Percentiles rank a stretch among this genome's conserved stretches.
These are phyloP conservation scores for Bombus affinis DNA, from an alignment of 1,140 invertebrate genomes.

Conservation along the genomic window DNA sequence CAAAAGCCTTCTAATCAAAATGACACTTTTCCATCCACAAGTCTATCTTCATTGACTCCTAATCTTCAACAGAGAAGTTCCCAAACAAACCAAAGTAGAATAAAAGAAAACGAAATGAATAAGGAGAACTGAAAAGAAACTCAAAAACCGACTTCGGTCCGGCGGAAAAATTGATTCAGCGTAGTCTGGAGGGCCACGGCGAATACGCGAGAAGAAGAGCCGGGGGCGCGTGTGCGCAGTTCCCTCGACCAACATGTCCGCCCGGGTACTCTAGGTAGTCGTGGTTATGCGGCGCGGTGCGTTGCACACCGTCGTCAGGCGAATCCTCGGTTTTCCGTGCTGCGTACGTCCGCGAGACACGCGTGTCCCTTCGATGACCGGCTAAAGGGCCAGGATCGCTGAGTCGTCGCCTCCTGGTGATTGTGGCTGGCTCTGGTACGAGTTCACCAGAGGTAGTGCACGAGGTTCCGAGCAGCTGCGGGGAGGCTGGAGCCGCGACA, in stretches of 20 bases:
- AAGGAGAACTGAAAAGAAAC: not conserved
- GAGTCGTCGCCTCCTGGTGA: constrained; percentile 14
- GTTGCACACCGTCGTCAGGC: constrained; percentile 48
- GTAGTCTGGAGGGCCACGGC: constrained; percentile 21
- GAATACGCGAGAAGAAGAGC: constrained; percentile 39
- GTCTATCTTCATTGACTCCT: not conserved
- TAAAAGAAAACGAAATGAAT: not conserved
- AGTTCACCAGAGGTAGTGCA: not conserved
- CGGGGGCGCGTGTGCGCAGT: constrained; percentile 56
- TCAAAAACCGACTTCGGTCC: constrained; percentile 1
- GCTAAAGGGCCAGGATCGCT: not conserved
- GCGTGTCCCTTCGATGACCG: not conserved
- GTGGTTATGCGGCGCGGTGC: constrained; percentile 66
- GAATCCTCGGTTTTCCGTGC: constrained; percentile 29
- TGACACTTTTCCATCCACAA: not conserved
- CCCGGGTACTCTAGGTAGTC: constrained; percentile 57
- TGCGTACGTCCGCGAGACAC: constrained; percentile 27
- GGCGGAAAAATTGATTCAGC: constrained; percentile 37
- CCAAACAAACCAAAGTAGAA: not conserved
- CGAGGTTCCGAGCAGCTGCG: not conserved
- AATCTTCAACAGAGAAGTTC: too few species aligned
- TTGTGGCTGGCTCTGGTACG: not conserved
- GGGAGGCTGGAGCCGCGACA: constrained; percentile 1
- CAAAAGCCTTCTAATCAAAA: not conserved
- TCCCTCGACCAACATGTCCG: constrained; percentile 61